Evolutionary conservation across 2,797 vertebrate species (phyloP).

Genomic region (Phrynocephalus vlangalii): DNA sequence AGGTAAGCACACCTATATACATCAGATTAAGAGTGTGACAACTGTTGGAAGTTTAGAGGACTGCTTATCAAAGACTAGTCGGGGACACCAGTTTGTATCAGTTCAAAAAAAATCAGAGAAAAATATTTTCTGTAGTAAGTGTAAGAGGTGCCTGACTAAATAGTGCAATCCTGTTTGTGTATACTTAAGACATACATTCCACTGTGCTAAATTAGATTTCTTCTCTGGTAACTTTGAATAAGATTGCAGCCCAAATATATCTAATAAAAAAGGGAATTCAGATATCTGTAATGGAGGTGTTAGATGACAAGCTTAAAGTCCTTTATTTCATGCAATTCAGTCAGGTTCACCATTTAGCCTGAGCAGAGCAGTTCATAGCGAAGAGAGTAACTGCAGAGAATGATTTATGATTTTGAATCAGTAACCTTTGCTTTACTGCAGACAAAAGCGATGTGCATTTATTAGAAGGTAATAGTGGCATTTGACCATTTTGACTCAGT

Average conservation of each 20-base stretch:
- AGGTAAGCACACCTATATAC: conserved; percentile 80
- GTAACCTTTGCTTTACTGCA: background rate
- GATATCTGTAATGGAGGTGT: background rate
- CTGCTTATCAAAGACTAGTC: background rate
- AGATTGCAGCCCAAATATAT: background rate
- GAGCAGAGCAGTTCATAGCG: background rate
- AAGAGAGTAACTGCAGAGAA: background rate
- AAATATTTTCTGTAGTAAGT: background rate
- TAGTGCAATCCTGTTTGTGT: background rate
- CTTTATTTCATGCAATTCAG: background rate
- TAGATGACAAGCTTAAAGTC: background rate
- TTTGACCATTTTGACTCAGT: background rate
- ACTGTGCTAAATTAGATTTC: background rate
- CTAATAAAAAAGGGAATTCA: background rate
- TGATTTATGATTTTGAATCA: conserved; percentile 15
- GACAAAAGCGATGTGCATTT: background rate
- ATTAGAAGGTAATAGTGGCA: background rate
- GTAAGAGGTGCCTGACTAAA: background rate
- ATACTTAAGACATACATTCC: background rate
- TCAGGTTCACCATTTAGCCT: background rate
- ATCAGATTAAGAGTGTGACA: background rate
- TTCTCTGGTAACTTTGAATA: background rate
- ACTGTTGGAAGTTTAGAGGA: background rate
- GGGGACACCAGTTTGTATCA: background rate
- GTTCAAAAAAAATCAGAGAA: background rate